Evolutionary conservation across 2,888 invertebrate genomes (phyloP), one percentile per base, ranked within the genome.

Genomic region (Drosophila mimica): DNA sequence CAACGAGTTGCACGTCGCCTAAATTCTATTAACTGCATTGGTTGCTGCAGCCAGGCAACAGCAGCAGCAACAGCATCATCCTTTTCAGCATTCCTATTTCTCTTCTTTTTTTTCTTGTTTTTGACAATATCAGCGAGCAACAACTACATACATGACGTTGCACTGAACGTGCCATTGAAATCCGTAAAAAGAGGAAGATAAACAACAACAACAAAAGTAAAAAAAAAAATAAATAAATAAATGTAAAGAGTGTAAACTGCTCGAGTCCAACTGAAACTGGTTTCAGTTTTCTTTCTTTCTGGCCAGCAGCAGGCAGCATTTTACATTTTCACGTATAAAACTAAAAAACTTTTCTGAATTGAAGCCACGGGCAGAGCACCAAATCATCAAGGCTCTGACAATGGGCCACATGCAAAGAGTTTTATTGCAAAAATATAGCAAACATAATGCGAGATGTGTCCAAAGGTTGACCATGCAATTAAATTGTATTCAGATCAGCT

Each of bases 161-260:
- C 74, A 88, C 81, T 76, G 62, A 74, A 88, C 81, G 88, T 83
- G 83, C 89, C 84, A 89, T 89, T 89, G 89, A 86, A 83, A 88
- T 69, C 67, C 76, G 80, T 64, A 83, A 80, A 74, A 69, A 73
- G 71, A 81, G 69, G 52, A 49, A 63, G 46, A 46, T 20, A 68
- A 40, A 65, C 36, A 38, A 56, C 36, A 38, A 56, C 36, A 17
- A 36, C 9, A 54, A 54, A 34, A 36, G 36, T 33, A n/a, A 31
- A 49, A 49, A 30, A 13, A 56, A 57, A 52, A 74, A 63, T 60
- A 74, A 60, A 62, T 30, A n/a, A 67, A 75, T 76, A 78, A 76
- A 78, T 81, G 81, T 68, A 62, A 80, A 71, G 64, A 68, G 72
- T 72, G 76, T 82, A 81, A 82, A 61, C 67, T 46, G 46, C 25